phyloP scores from a whole-genome alignment of 2,888 invertebrate genomes.

The Cataglyphis livida region DNA sequence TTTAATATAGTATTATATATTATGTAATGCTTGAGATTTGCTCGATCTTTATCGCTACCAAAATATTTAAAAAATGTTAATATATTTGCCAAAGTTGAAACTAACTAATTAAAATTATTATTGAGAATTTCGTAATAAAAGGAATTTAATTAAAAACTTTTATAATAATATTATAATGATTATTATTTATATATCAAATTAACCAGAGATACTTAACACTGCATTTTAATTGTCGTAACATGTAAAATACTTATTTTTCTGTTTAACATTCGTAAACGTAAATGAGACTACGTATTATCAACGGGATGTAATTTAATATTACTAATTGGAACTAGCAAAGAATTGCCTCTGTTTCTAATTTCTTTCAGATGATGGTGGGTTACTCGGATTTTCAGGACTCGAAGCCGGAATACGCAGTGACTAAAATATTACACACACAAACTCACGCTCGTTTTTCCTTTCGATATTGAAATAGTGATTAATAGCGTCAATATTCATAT shows the following conservation, averaged over 20 bases:
- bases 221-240: background rate
- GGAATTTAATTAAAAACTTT: slow-evolving; percentile 1
- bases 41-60: background rate
- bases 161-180: background rate
- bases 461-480: slow-evolving; percentile 17
- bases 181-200: background rate
- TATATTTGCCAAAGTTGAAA: background rate
- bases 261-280: background rate
- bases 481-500: background rate
- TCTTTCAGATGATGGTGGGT: slow-evolving; percentile 84
- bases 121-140: background rate
- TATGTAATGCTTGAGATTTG: slow-evolving; percentile 9
- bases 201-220: background rate
- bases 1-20: background rate
- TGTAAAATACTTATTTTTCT: background rate
- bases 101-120: slow-evolving; percentile 3
- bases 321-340: slow-evolving; percentile 51
- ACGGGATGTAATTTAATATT: slow-evolving; percentile 9
- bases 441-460: slow-evolving; percentile 40
- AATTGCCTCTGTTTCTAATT: slow-evolving; percentile 79
- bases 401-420: slow-evolving; percentile 37
- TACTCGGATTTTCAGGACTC: slow-evolving; percentile 73
- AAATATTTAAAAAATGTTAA: background rate
- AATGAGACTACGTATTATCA: background rate
- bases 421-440: slow-evolving; percentile 66